Conservation (phyloP, 2,888 invertebrate genomes). For the Mamestra brassicae region DNA sequence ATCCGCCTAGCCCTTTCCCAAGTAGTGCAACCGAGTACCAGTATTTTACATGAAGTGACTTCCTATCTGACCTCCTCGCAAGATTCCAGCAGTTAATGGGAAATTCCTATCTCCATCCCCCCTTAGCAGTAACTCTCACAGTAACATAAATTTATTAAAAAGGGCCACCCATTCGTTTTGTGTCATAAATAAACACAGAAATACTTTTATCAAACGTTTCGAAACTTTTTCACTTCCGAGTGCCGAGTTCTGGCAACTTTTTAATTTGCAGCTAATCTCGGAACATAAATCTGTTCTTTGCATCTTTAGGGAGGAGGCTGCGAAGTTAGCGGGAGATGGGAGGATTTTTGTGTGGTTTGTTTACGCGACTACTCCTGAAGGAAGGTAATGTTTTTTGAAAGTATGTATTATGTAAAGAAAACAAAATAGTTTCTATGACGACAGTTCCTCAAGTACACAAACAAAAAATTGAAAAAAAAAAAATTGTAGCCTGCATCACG, state of each 20-base stretch:
- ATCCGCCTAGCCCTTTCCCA: too few relatives aligned
- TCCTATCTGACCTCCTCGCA: not conserved
- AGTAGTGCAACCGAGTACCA: not conserved
- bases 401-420: not conserved
- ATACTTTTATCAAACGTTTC: constrained; percentile 65
- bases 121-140: constrained; percentile 7
- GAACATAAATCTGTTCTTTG: constrained; percentile 75
- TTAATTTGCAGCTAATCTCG: constrained; percentile 76
- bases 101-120: constrained; percentile 13
- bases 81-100: constrained; percentile 11
- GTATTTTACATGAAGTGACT: not conserved
- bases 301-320: constrained; percentile 64
- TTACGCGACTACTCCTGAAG: not conserved
- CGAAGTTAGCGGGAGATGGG: constrained; percentile 24
- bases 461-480: too few relatives aligned
- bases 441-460: too few relatives aligned
- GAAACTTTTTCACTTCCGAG: constrained; percentile 70
- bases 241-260: constrained; percentile 67
- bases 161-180: constrained; percentile 40
- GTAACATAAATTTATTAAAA: constrained; percentile 40
- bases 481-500: too few relatives aligned
- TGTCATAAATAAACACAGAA: constrained; percentile 63
- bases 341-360: not conserved
- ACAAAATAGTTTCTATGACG: too few relatives aligned
- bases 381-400: not conserved